Evolutionary conservation across 2,797 vertebrate genomes (phyloP).

Genomic region (Sparus aurata): DNA sequence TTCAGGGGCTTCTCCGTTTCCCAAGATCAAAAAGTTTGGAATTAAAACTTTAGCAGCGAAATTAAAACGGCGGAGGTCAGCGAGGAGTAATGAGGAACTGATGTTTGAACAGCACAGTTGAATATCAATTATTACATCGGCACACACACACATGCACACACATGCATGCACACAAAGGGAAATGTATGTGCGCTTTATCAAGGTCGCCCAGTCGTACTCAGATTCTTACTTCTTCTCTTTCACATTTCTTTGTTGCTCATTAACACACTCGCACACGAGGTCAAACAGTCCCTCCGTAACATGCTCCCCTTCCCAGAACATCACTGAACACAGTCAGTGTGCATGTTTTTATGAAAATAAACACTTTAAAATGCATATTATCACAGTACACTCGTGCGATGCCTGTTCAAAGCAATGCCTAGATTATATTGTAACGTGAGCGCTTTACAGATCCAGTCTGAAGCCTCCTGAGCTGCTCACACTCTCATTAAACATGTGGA

Average conservation of each 20-base stretch:
- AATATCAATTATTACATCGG: constrained; percentile 55
- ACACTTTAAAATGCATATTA: too few species aligned
- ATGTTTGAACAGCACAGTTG: constrained; percentile 40
- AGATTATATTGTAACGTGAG: too few species aligned
- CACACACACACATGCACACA: constrained; percentile 12
- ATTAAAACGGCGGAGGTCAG: constrained; percentile 59
- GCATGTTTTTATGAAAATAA: too few species aligned
- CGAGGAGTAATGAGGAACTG: constrained; percentile 57
- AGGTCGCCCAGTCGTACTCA: background rate
- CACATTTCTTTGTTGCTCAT: background rate
- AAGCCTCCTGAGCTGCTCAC: too few species aligned
- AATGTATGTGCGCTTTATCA: background rate
- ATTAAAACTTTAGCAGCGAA: constrained; percentile 62
- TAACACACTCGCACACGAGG: background rate
- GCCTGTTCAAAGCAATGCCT: too few species aligned
- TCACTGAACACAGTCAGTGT: too few species aligned
- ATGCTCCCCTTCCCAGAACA: too few species aligned
- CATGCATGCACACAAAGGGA: background rate
- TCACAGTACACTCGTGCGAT: too few species aligned
- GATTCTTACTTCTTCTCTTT: background rate
- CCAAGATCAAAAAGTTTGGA: constrained; percentile 53
- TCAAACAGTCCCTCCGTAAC: too few species aligned
- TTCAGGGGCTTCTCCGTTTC: constrained; percentile 16
- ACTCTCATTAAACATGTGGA: too few species aligned
- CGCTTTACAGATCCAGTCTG: too few species aligned